A percentile compares a stretch with the other conserved stretches of the same genome.
These are phyloP conservation scores for Archocentrus centrarchus DNA, from an alignment of 2,113 vertebrate species.

Conservation along the genomic window DNA sequence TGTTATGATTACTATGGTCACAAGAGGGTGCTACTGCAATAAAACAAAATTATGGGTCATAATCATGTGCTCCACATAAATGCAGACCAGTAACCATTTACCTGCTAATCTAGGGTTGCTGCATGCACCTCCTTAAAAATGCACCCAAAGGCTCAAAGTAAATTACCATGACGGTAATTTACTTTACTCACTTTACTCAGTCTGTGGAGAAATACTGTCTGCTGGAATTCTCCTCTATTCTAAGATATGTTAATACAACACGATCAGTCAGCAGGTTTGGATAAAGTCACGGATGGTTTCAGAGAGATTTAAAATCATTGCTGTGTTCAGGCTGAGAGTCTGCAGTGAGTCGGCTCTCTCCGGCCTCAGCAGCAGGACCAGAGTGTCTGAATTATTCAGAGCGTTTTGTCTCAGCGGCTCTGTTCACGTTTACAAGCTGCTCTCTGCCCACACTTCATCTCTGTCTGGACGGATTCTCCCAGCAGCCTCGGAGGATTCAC, in stretches of 20 bases:
- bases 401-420: conserved; percentile 54
- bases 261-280: not conserved
- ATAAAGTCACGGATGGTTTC: not conserved
- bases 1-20: not conserved
- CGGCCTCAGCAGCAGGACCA: conserved; percentile 7
- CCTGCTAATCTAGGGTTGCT: not conserved
- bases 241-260: not conserved
- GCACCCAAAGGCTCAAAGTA: too few relatives aligned
- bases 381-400: conserved; percentile 65
- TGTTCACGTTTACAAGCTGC: conserved; percentile 39
- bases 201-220: not conserved
- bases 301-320: conserved; percentile 8
- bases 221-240: accelerated
- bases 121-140: not conserved
- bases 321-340: conserved; percentile 1
- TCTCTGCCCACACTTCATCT: conserved; percentile 37
- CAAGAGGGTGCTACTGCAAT: not conserved
- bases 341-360: conserved; percentile 10
- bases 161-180: too few relatives aligned
- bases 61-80: not conserved
- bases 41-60: not conserved
- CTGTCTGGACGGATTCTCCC: conserved; percentile 29
- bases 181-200: not conserved
- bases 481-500: conserved; percentile 18
- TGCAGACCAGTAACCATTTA: not conserved